Conservation (phyloP, 64 coral and sea anemone genomes). For the Platygyra sinensis region DNA sequence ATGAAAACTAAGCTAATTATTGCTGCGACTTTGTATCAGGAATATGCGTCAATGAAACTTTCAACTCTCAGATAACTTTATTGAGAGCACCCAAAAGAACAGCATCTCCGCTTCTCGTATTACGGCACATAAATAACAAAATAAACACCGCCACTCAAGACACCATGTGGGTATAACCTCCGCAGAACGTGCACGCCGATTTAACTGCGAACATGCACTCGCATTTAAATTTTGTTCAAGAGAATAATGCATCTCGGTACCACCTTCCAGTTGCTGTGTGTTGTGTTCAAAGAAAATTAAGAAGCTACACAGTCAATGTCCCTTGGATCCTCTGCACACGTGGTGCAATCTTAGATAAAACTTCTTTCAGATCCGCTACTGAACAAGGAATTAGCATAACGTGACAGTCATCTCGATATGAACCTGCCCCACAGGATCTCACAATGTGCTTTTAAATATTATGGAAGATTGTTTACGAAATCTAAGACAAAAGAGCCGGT, state of each 20-base stretch:
- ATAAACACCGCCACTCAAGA: background rate
- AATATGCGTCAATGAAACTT: background rate
- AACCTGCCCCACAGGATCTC: constrained; percentile 13
- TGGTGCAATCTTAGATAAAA: constrained; percentile 26
- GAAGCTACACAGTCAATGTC: background rate
- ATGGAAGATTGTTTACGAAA: constrained; percentile 48
- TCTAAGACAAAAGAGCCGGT: constrained; percentile 46
- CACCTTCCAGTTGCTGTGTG: background rate
- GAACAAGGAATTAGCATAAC: constrained; percentile 29
- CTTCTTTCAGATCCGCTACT: background rate
- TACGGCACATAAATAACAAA: constrained; percentile 1
- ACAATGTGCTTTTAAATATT: constrained; percentile 54
- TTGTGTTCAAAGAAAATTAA: background rate
- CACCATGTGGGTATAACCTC: constrained; percentile 19
- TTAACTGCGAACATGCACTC: background rate
- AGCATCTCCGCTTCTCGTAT: constrained; percentile 12
- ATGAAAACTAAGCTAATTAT: background rate
- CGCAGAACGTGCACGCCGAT: background rate
- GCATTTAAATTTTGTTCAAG: background rate
- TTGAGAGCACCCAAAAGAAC: constrained; percentile 31
- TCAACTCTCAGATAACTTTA: background rate
- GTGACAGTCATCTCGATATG: constrained; percentile 3
- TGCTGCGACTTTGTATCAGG: background rate
- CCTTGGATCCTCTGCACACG: background rate
- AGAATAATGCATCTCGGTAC: background rate